Evolutionary conservation across 2,113 vertebrate genomes (phyloP).

Genomic region (Mobula birostris): DNA sequence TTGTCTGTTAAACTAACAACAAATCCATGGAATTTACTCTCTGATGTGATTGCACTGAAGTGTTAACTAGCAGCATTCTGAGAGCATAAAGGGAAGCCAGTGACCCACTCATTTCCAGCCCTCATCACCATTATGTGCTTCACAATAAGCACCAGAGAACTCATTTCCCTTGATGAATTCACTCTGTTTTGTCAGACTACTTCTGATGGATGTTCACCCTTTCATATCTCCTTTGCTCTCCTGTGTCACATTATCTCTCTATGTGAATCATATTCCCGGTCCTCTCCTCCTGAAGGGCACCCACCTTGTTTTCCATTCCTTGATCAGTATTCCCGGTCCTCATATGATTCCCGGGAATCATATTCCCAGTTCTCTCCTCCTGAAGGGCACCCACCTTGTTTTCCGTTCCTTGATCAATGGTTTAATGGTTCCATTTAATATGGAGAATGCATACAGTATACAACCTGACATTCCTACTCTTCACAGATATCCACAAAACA

Average conservation of each 20-base stretch:
- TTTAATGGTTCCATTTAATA: too few relatives aligned
- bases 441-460: too few relatives aligned
- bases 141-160: background rate
- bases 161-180: background rate
- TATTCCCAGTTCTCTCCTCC: background rate
- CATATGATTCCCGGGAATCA: too few relatives aligned
- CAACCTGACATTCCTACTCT: too few relatives aligned
- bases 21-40: background rate
- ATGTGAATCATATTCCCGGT: background rate
- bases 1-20: constrained; percentile 1
- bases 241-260: background rate
- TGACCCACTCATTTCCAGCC: background rate
- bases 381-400: background rate
- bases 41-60: background rate
- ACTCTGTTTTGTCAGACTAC: background rate
- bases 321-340: too few relatives aligned
- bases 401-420: background rate
- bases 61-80: background rate
- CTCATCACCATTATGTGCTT: background rate
- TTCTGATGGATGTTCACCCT: background rate
- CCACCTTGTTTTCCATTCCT: background rate
- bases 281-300: background rate
- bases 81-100: background rate
- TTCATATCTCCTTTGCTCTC: background rate
- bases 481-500: too few relatives aligned